phyloP scores from a whole-genome alignment of 1,140 invertebrate species.

The Adelges cooleyi region DNA sequence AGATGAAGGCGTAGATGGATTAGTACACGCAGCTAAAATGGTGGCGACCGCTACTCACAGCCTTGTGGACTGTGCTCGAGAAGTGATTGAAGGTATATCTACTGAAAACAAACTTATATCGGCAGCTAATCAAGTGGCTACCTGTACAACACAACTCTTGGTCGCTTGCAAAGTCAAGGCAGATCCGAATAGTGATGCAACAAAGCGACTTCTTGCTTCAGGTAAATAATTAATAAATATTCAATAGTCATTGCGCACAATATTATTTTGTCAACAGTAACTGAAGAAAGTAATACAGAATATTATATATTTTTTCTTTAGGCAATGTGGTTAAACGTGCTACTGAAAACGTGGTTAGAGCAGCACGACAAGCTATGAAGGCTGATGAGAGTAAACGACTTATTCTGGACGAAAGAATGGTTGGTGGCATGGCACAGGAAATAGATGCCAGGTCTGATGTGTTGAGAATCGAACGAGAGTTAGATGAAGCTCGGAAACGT shows the following conservation, averaged over 20 bases:
- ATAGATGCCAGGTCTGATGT: constrained; percentile 80
- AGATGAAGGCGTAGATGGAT: constrained; percentile 96
- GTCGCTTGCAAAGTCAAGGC: constrained; percentile 98
- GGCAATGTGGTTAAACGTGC: constrained; percentile 97
- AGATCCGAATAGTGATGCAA: constrained; percentile 88
- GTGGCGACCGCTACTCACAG: constrained; percentile 96
- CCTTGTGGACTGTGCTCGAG: constrained; percentile 92
- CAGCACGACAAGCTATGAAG: constrained; percentile 85
- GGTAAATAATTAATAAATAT: too few species aligned
- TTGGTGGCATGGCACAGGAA: constrained; percentile 85
- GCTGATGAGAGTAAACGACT: constrained; percentile 81
- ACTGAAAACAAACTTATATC: constrained; percentile 94
- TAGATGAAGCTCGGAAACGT: constrained; percentile 81
- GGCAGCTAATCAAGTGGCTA: constrained; percentile 92
- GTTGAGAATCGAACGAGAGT: constrained; percentile 80
- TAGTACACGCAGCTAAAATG: constrained; percentile 87
- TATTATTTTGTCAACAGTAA: not conserved
- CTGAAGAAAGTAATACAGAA: not conserved
- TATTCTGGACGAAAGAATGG: constrained; percentile 81
- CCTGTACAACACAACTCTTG: constrained; percentile 92
- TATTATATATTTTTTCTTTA: constrained; percentile 50
- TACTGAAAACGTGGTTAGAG: constrained; percentile 89
- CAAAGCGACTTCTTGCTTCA: constrained; percentile 67
- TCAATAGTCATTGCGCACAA: too few species aligned
- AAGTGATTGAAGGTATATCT: constrained; percentile 85